phyloP scores from a whole-genome alignment of 2,113 vertebrate species.

The Ceyx cyanopectus region DNA sequence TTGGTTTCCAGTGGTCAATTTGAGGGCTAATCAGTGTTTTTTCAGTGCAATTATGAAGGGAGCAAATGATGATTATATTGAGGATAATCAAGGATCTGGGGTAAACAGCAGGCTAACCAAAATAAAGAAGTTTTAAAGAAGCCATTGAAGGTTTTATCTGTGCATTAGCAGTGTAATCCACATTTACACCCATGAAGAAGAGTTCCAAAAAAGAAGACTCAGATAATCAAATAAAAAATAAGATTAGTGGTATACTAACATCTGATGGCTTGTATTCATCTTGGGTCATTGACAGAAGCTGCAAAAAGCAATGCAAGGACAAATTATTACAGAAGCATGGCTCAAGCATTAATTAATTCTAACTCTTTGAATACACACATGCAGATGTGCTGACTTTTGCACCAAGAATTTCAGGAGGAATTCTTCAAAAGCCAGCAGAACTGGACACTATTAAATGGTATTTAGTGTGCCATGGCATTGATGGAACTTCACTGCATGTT shows the following conservation, averaged over 20 bases:
- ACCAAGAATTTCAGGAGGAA: constrained; percentile 39
- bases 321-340: constrained; percentile 72
- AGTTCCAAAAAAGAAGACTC: neutral
- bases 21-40: neutral
- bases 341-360: constrained; percentile 48
- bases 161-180: neutral
- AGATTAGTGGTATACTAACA: constrained; percentile 87
- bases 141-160: neutral
- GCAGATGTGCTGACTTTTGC: neutral
- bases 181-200: constrained; percentile 4
- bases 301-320: constrained; percentile 81
- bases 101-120: neutral
- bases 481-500: neutral
- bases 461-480: neutral
- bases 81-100: neutral
- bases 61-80: neutral
- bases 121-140: neutral
- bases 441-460: neutral
- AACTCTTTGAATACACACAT: neutral
- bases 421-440: constrained; percentile 11
- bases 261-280: constrained; percentile 95
- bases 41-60: constrained; percentile 2
- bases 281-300: constrained; percentile 94
- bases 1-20: neutral
- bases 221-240: neutral